A percentile compares a stretch with the other conserved stretches of the same genome.
phyloP scores from a whole-genome alignment of 2,888 invertebrate genomes.

The Perdita meconis region DNA sequence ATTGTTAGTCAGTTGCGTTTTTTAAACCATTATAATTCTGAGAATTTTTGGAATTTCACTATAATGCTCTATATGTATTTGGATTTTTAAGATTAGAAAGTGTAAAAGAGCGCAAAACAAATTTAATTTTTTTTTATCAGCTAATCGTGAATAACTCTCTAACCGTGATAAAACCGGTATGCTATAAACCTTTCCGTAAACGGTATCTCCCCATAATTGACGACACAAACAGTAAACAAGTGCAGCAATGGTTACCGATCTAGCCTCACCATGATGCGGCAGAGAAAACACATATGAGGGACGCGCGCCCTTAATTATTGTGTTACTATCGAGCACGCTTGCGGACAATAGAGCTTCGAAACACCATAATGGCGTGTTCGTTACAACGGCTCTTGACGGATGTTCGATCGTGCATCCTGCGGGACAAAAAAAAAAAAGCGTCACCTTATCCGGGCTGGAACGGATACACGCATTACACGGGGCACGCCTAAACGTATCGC shows the following conservation, averaged over 20 bases:
- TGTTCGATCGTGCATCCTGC: slow-evolving; percentile 56
- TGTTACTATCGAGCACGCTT: slow-evolving; percentile 31
- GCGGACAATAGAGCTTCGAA: slow-evolving; percentile 37
- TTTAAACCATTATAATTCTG: too few relatives aligned
- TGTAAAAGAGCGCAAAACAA: too few relatives aligned
- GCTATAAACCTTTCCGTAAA: not conserved
- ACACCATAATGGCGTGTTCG: slow-evolving; percentile 35
- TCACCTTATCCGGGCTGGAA: slow-evolving; percentile 63
- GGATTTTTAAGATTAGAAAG: too few relatives aligned
- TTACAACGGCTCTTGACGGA: slow-evolving; percentile 46
- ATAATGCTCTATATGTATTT: too few relatives aligned
- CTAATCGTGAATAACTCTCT: too few relatives aligned
- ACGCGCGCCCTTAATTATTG: slow-evolving; percentile 40
- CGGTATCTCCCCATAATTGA: not conserved
- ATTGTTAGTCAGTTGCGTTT: too few relatives aligned
- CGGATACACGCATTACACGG: slow-evolving; percentile 62
- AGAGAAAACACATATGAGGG: slow-evolving; percentile 9
- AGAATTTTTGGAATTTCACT: too few relatives aligned
- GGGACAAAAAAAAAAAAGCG: slow-evolving; percentile 39
- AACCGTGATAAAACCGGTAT: not conserved
- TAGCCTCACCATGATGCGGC: not conserved
- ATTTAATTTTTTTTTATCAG: too few relatives aligned
- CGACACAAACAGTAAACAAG: not conserved
- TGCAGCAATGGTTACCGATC: slow-evolving; percentile 4
- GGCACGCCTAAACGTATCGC: slow-evolving; percentile 70